Conservation (phyloP, 92 coral and sea anemone species). For the Zoanthus sansibaricus region DNA sequence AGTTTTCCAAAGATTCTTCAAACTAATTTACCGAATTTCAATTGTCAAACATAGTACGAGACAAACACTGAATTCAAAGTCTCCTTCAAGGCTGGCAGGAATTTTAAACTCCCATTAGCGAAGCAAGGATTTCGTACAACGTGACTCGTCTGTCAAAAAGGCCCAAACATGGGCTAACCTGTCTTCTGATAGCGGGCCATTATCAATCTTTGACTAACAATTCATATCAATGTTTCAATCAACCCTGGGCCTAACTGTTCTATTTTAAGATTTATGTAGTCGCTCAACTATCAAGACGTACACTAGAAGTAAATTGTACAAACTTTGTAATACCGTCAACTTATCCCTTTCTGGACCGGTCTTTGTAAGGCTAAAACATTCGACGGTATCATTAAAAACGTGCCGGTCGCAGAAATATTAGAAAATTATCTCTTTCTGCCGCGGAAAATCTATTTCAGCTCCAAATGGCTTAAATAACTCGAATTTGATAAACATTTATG, state of each 20-base stretch:
- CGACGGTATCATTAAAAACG: constrained; percentile 31
- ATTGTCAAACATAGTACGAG: constrained; percentile 4
- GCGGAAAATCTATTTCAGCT: constrained; percentile 19
- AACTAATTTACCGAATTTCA: constrained; percentile 2
- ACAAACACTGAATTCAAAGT: constrained; percentile 14
- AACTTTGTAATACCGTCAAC: constrained; percentile 44
- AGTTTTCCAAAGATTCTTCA: constrained; percentile 3
- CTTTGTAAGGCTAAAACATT: constrained; percentile 33
- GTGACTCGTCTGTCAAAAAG: constrained; percentile 5
- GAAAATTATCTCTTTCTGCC: constrained; percentile 30
- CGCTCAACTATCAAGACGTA: constrained; percentile 40
- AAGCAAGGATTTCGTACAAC: constrained; percentile 17
- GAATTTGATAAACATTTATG: neutral
- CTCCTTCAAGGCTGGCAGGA: constrained; percentile 14
- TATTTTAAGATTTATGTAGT: constrained; percentile 4
- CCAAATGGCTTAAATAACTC: constrained; percentile 15
- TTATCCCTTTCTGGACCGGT: constrained; percentile 40
- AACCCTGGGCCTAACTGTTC: constrained; percentile 15
- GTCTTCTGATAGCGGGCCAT: constrained; percentile 17
- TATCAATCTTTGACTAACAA: neutral
- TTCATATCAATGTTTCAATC: neutral
- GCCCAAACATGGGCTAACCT: constrained; percentile 21
- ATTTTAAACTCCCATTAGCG: constrained; percentile 24
- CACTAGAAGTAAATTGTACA: constrained; percentile 47
- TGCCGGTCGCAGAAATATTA: constrained; percentile 46